Conservation (phyloP, 2,797 vertebrate species). For the Leptodactylus fallax region DNA sequence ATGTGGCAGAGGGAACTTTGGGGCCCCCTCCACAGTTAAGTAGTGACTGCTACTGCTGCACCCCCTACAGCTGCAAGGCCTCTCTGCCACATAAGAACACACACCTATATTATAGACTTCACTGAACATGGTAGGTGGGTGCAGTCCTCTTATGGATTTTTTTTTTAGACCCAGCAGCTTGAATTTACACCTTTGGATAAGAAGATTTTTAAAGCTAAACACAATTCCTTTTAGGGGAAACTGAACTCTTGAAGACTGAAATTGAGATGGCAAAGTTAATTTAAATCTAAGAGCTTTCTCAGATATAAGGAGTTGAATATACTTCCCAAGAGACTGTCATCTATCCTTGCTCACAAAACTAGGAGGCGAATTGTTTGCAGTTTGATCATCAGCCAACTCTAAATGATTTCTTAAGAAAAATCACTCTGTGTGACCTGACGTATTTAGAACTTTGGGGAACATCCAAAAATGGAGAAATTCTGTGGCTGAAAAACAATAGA, state of each 20-base stretch:
- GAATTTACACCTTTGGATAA: background rate
- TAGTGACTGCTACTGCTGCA: too few relatives aligned
- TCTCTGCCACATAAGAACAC: too few relatives aligned
- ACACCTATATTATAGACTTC: too few relatives aligned
- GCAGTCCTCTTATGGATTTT: too few relatives aligned
- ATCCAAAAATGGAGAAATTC: background rate
- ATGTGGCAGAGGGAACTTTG: too few relatives aligned
- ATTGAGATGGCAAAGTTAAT: background rate
- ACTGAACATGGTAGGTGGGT: too few relatives aligned
- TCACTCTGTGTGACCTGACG: background rate
- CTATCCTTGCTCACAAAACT: background rate
- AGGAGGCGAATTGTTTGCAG: background rate
- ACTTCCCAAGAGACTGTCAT: background rate
- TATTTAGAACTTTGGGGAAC: background rate
- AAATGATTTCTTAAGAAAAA: background rate
- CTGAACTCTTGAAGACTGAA: background rate
- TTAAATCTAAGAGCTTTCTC: background rate
- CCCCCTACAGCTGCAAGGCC: too few relatives aligned
- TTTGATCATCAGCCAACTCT: slow-evolving; percentile 2
- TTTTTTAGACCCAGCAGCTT: too few relatives aligned
- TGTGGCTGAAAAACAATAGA: background rate
- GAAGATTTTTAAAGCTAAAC: background rate
- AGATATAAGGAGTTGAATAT: background rate
- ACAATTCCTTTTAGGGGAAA: background rate
- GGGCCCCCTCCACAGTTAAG: too few relatives aligned